These are phyloP conservation scores for Ictidomys tridecemlineatus DNA, from an alignment of 2,113 vertebrate species.

Conservation along the genomic window DNA sequence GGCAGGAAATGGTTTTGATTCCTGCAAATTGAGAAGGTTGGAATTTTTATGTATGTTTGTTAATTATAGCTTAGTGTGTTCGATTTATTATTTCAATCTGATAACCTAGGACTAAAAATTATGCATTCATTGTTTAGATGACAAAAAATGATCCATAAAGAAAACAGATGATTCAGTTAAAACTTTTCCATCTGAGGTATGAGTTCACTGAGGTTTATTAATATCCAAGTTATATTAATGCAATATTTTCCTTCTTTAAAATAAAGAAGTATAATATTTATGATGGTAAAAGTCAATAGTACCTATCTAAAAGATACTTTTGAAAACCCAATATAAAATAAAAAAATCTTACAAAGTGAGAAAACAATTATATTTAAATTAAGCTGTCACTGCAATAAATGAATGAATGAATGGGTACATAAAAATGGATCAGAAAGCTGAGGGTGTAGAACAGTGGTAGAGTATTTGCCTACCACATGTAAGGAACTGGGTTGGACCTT, in stretches of 20 bases:
- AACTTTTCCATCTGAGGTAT: background rate
- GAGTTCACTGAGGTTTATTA: background rate
- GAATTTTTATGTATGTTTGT: slow-evolving; percentile 53
- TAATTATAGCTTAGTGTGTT: slow-evolving; percentile 55
- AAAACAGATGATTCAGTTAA: background rate
- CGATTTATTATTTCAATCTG: slow-evolving; percentile 47
- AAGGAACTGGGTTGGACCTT: too few relatives aligned
- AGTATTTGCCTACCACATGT: too few relatives aligned
- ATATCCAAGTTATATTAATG: background rate
- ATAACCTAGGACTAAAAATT: slow-evolving; percentile 8
- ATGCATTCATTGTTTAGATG: background rate
- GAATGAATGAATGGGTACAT: background rate
- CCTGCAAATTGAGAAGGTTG: slow-evolving; percentile 47
- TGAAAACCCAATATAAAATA: background rate
- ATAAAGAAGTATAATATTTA: slow-evolving; percentile 25
- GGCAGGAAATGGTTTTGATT: slow-evolving; percentile 65
- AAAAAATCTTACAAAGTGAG: slow-evolving; percentile 17
- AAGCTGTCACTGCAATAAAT: background rate
- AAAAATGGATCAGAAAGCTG: background rate
- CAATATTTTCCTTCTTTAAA: slow-evolving; percentile 42
- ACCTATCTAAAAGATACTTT: slow-evolving; percentile 7
- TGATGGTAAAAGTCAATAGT: slow-evolving; percentile 22
- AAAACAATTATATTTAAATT: slow-evolving; percentile 37
- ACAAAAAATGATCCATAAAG: background rate
- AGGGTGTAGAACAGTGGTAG: too few relatives aligned